Evolutionary conservation across 1,140 invertebrate species (phyloP).

Genomic region (Temnothorax nylanderi): DNA sequence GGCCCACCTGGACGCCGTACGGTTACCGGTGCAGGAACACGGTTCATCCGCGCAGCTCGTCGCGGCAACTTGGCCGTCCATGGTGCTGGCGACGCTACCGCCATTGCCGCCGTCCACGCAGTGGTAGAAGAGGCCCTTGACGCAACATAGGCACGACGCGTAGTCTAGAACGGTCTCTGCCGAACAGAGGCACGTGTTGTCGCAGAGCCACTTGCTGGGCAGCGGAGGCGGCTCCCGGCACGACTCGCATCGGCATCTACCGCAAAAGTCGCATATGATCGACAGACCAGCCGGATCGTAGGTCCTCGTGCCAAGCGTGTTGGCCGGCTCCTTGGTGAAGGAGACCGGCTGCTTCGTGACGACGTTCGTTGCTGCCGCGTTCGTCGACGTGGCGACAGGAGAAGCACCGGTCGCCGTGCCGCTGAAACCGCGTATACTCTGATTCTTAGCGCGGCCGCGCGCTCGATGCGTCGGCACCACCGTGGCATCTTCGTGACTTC

Average conservation of each 20-base stretch:
- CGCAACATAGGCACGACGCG: slow-evolving; percentile 96
- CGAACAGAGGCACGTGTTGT: slow-evolving; percentile 94
- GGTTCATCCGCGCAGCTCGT: slow-evolving; percentile 92
- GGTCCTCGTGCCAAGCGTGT: slow-evolving; percentile 75
- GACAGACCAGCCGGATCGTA: slow-evolving; percentile 83
- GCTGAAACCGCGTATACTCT: slow-evolving; percentile 61
- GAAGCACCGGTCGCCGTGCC: slow-evolving; percentile 46
- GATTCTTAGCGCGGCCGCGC: slow-evolving; percentile 70
- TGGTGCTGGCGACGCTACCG: slow-evolving; percentile 87
- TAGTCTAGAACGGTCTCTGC: slow-evolving; percentile 95
- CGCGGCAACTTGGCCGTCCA: slow-evolving; percentile 85
- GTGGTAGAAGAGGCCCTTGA: slow-evolving; percentile 97
- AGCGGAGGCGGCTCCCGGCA: slow-evolving; percentile 94
- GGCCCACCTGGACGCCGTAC: slow-evolving; percentile 91
- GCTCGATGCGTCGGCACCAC: slow-evolving; percentile 73
- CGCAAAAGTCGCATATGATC: slow-evolving; percentile 94
- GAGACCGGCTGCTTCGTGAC: slow-evolving; percentile 87
- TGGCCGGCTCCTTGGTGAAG: slow-evolving; percentile 86
- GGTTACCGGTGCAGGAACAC: slow-evolving; percentile 92
- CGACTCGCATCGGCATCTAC: slow-evolving; percentile 94
- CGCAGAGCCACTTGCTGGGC: slow-evolving; percentile 95
- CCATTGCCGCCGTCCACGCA: slow-evolving; percentile 90
- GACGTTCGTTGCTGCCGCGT: slow-evolving; percentile 69
- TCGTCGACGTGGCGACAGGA: slow-evolving; percentile 77
- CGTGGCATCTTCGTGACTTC: slow-evolving; percentile 53